Evolutionary conservation across 2,113 vertebrate genomes (phyloP).

Genomic region (Pangasianodon hypophthalmus): DNA sequence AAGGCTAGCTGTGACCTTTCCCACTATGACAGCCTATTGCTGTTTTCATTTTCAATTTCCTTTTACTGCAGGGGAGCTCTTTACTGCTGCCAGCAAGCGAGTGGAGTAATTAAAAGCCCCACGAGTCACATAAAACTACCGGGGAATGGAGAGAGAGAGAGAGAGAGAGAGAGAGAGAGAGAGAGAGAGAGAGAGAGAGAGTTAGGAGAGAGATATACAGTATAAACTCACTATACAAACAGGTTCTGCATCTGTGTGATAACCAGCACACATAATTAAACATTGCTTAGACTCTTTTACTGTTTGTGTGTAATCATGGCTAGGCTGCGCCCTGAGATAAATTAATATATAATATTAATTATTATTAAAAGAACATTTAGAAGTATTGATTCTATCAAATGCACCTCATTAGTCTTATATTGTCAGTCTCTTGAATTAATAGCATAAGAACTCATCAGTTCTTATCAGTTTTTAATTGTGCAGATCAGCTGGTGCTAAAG

Average conservation of each 20-base stretch:
- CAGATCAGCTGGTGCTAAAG: background rate
- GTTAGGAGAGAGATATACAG: background rate
- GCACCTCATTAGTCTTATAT: background rate
- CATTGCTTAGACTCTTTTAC: conserved; percentile 15
- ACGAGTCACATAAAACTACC: conserved; percentile 42
- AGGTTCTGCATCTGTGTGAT: conserved; percentile 34
- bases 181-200: conserved; percentile 1
- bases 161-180: background rate
- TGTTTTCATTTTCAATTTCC: conserved; percentile 55
- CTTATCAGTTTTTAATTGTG: no score
- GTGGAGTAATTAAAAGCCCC: conserved; percentile 56
- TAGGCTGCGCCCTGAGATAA: background rate
- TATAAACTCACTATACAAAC: background rate
- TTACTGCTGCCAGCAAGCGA: conserved; percentile 25
- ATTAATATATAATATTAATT: background rate
- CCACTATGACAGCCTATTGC: conserved; percentile 16
- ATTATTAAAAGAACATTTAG: background rate
- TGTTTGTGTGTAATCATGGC: background rate
- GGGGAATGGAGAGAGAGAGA: conserved; percentile 19
- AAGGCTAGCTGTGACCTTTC: conserved; percentile 42
- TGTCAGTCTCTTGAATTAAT: background rate
- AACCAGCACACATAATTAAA: conserved; percentile 38
- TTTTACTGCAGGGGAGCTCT: conserved; percentile 35
- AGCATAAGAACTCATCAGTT: no score
- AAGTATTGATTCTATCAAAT: conserved; percentile 1